Evolutionary conservation across 2,888 invertebrate genomes (phyloP).

Genomic region (Biston betularia): DNA sequence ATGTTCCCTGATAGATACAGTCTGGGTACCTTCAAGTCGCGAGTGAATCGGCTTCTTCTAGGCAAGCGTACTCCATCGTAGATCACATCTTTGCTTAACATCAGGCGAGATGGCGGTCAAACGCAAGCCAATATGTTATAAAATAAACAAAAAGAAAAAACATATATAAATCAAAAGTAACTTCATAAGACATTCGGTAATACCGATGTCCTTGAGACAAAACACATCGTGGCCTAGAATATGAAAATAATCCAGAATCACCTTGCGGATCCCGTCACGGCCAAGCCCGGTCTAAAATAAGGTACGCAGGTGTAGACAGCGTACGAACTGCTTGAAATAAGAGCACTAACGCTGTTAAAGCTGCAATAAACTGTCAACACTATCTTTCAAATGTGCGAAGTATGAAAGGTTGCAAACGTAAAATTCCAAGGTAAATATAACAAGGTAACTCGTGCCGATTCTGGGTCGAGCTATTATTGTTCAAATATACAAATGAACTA

Average conservation of each 20-base stretch:
- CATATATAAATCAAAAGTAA: conserved; percentile 55
- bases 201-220: conserved; percentile 78
- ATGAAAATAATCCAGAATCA: conserved; percentile 82
- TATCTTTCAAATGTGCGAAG: conserved; percentile 48
- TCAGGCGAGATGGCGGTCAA: too few relatives aligned
- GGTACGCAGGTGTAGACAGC: conserved; percentile 76
- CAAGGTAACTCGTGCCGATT: conserved; percentile 49
- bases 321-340: conserved; percentile 64
- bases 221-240: conserved; percentile 79
- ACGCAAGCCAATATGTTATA: too few relatives aligned
- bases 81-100: too few relatives aligned
- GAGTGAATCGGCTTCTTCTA: too few relatives aligned
- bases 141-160: too few relatives aligned
- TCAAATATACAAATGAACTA: conserved; percentile 37
- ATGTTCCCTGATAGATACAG: too few relatives aligned
- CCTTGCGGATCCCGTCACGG: conserved; percentile 77
- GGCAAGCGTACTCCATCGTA: too few relatives aligned
- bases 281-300: conserved; percentile 77
- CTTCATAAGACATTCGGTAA: conserved; percentile 59
- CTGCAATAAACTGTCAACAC: conserved; percentile 53
- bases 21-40: too few relatives aligned
- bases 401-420: conserved; percentile 53
- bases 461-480: conserved; percentile 48
- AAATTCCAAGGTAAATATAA: conserved; percentile 54
- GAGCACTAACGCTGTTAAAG: conserved; percentile 31